Percentiles rank a stretch among this genome's conserved stretches.
Evolutionary conservation across 2,888 invertebrate genomes (phyloP).

Genomic region (Bedellia somnulentella): DNA sequence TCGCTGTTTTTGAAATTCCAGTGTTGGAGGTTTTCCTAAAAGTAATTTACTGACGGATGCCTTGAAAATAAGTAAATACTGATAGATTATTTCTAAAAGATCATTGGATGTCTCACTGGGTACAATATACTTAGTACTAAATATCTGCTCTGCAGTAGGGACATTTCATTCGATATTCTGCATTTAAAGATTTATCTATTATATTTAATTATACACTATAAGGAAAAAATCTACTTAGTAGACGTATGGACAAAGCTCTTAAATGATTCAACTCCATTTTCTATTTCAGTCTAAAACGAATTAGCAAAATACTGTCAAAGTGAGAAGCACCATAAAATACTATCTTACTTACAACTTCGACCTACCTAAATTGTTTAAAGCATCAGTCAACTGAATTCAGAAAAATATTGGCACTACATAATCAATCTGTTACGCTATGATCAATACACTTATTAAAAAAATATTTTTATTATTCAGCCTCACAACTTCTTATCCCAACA

Average conservation of each 20-base stretch:
- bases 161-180: too few relatives aligned
- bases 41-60: neutral
- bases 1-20: neutral
- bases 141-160: too few relatives aligned
- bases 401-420: constrained; percentile 45
- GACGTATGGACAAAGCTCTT: constrained; percentile 7
- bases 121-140: too few relatives aligned
- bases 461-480: constrained; percentile 4
- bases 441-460: constrained; percentile 1
- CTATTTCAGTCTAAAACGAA: constrained; percentile 1
- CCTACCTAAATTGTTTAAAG: constrained; percentile 44
- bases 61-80: neutral
- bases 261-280: neutral
- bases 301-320: constrained; percentile 11
- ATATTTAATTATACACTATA: constrained; percentile 2
- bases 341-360: constrained; percentile 44
- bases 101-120: too few relatives aligned
- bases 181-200: constrained; percentile 1
- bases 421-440: constrained; percentile 22
- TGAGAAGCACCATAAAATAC: constrained; percentile 44
- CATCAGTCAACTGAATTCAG: constrained; percentile 29
- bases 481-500: constrained; percentile 1
- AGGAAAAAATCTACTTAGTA: constrained; percentile 4
- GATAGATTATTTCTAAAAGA: too few relatives aligned
- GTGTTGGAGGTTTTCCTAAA: neutral